Evolutionary conservation across 2,888 invertebrate species (phyloP).

Genomic region (Dicycla oo): DNA sequence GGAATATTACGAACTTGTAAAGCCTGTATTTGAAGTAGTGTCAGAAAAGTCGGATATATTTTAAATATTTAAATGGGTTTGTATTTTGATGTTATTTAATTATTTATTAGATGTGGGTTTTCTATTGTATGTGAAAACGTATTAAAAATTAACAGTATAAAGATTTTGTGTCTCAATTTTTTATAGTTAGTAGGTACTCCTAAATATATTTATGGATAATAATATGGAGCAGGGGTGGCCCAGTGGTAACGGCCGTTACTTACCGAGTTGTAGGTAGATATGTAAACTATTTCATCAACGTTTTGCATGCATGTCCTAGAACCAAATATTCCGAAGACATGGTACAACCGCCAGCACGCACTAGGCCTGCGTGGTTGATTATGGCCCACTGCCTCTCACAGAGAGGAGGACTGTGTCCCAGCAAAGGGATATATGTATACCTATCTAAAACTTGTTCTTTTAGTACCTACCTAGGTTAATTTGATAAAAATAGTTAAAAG

Average conservation of each 20-base stretch:
- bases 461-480: background rate
- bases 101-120: constrained; percentile 8
- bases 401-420: background rate
- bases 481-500: background rate
- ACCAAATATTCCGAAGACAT: too few relatives aligned
- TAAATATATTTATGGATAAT: background rate
- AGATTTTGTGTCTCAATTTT: background rate
- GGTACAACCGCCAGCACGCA: too few relatives aligned
- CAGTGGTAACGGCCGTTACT: background rate
- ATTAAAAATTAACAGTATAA: constrained; percentile 23
- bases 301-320: background rate
- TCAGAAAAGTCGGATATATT: constrained; percentile 39
- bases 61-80: constrained; percentile 63
- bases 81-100: constrained; percentile 22
- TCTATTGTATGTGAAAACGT: background rate
- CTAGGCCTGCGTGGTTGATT: background rate
- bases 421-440: too few relatives aligned
- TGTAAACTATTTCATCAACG: background rate
- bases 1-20: constrained; percentile 80
- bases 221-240: too few relatives aligned
- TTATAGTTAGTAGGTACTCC: background rate
- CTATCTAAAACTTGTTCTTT: background rate
- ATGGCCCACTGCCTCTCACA: too few relatives aligned
- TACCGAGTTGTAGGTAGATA: too few relatives aligned
- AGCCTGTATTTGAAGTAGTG: constrained; percentile 78